Conservation (phyloP, 2,113 vertebrate species). For the Pteruthius melanotis region DNA sequence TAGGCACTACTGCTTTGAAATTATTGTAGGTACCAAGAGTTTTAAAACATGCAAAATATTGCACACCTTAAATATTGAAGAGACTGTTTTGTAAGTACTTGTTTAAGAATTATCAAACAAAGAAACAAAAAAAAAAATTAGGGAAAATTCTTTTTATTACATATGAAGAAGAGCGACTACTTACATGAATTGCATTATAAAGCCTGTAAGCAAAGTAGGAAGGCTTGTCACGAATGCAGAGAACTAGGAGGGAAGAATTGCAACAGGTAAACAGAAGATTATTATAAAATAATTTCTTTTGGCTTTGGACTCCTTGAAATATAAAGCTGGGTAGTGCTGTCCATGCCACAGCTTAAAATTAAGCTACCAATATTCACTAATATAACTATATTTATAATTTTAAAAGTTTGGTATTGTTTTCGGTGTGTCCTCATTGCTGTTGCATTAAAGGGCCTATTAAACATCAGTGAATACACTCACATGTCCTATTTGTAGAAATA, state of each 20-base stretch:
- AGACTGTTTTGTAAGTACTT: neutral
- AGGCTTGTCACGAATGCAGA: conserved; percentile 76
- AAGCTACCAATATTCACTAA: neutral
- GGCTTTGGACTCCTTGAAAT: neutral
- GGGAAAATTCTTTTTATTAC: neutral
- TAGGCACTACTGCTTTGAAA: neutral
- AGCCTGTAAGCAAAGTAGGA: conserved; percentile 78
- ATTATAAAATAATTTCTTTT: neutral
- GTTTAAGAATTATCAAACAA: neutral
- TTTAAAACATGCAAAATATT: neutral
- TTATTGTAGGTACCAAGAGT: neutral
- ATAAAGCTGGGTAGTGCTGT: neutral
- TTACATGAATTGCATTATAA: conserved; percentile 77
- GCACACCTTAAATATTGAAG: neutral
- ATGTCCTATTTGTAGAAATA: neutral
- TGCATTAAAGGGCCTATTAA: neutral
- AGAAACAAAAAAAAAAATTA: neutral
- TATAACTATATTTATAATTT: neutral
- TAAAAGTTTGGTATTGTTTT: neutral
- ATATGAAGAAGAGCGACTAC: conserved; percentile 17
- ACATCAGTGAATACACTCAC: neutral
- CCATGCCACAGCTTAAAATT: neutral
- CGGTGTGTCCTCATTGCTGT: neutral
- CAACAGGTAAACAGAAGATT: neutral
- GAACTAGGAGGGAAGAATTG: conserved; percentile 63